phyloP scores from a whole-genome alignment of 2,113 vertebrate species.

The Fulmarus glacialis region DNA sequence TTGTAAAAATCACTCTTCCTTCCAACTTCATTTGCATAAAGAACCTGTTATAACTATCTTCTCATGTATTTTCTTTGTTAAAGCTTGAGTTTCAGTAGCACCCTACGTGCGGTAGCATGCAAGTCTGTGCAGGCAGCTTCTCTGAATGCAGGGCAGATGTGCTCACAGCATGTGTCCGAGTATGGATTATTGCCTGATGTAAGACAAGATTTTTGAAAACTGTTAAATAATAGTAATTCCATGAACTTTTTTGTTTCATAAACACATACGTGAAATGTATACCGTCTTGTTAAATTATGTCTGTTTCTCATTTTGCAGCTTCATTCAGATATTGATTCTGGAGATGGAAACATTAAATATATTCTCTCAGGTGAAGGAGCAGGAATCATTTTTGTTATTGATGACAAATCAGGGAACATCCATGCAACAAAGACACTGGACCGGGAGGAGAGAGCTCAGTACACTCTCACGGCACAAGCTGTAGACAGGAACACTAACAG shows the following conservation, averaged over 20 bases:
- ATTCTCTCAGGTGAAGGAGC: conserved; percentile 98
- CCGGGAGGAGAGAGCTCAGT: conserved; percentile 95
- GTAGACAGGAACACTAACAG: conserved; percentile 93
- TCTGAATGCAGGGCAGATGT: not conserved
- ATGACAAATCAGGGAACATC: conserved; percentile 99
- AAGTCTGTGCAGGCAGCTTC: not conserved
- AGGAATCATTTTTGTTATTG: conserved; percentile 97
- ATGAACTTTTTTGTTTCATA: not conserved
- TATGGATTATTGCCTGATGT: not conserved
- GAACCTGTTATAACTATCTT: not conserved
- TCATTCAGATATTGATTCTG: conserved; percentile 95
- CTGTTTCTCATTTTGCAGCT: conserved; percentile 80
- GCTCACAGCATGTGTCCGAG: not conserved
- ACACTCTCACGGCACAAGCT: conserved; percentile 95
- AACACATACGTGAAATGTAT: not conserved
- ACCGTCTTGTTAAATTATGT: not conserved
- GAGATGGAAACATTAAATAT: conserved; percentile 95
- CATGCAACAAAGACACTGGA: conserved; percentile 98
- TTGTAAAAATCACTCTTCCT: not conserved
- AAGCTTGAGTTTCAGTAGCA: not conserved
- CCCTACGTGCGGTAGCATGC: not conserved
- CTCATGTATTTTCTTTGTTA: not conserved
- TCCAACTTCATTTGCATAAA: not conserved
- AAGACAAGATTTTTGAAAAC: not conserved
- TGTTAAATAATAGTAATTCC: not conserved